Evolutionary conservation across 1,140 invertebrate species (phyloP).

Genomic region (Drosophila teissieri): DNA sequence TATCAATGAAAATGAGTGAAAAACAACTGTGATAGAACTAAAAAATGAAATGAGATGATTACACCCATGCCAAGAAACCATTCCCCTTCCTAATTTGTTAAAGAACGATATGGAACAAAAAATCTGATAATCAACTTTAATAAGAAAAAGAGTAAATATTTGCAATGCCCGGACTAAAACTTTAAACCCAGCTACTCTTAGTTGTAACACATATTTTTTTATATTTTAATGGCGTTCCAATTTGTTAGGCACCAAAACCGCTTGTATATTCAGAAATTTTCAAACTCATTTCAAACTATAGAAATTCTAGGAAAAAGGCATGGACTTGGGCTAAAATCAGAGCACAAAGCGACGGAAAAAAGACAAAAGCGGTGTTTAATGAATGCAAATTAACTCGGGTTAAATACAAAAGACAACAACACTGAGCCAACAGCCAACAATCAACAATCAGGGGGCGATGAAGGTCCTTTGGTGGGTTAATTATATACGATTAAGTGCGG

Average conservation of each 20-base stretch:
- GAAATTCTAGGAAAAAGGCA: slow-evolving; percentile 1
- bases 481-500: slow-evolving; percentile 19
- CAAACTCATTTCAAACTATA: neutral
- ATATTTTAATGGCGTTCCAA: too few species aligned
- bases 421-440: slow-evolving; percentile 14
- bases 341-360: neutral
- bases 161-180: too few species aligned
- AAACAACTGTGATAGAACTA: slow-evolving; percentile 1
- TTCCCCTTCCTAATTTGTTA: too few species aligned
- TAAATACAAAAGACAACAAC: slow-evolving; percentile 33
- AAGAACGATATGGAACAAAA: too few species aligned
- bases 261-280: neutral
- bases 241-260: too few species aligned
- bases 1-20: slow-evolving; percentile 5
- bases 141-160: too few species aligned
- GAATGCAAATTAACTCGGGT: slow-evolving; percentile 39
- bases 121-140: too few species aligned
- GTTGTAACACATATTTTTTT: too few species aligned
- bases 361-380: slow-evolving; percentile 22
- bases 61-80: neutral
- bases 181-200: too few species aligned
- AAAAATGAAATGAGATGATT: neutral
- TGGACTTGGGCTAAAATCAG: neutral
- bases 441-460: slow-evolving; percentile 37
- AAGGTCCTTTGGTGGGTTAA: slow-evolving; percentile 42